Conservation (phyloP, 2,113 vertebrate species). For the Kryptolebias marmoratus region DNA sequence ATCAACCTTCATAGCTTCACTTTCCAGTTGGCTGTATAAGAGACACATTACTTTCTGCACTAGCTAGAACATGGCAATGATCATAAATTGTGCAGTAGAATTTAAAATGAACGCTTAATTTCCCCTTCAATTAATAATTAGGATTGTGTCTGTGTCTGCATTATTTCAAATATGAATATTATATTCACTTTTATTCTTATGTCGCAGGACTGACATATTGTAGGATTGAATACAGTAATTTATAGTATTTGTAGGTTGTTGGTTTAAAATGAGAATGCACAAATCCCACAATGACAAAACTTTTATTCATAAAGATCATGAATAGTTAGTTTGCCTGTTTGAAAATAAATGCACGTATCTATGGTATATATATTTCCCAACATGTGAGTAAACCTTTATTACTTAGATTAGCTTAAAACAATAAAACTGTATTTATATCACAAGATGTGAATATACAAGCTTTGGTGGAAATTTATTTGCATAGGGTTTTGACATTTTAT, state of each 20-base stretch:
- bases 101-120: slow-evolving; percentile 12
- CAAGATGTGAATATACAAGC: too few species aligned
- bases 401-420: too few species aligned
- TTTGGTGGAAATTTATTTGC: background rate
- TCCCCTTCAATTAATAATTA: slow-evolving; percentile 1
- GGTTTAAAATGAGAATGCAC: background rate
- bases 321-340: too few species aligned
- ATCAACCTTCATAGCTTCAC: slow-evolving; percentile 12
- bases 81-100: slow-evolving; percentile 19
- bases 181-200: background rate
- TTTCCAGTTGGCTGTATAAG: slow-evolving; percentile 31
- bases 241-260: background rate
- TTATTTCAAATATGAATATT: slow-evolving; percentile 1
- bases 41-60: background rate
- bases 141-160: background rate
- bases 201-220: background rate
- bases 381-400: too few species aligned
- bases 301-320: too few species aligned
- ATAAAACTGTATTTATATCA: too few species aligned
- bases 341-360: too few species aligned
- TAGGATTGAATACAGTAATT: too few species aligned
- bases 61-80: slow-evolving; percentile 14
- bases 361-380: too few species aligned
- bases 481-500: background rate
- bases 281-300: background rate